Evolutionary conservation across 2,113 vertebrate genomes (phyloP), one percentile per base, ranked within the genome.

Genomic region (Ornithorhynchus anatinus): DNA sequence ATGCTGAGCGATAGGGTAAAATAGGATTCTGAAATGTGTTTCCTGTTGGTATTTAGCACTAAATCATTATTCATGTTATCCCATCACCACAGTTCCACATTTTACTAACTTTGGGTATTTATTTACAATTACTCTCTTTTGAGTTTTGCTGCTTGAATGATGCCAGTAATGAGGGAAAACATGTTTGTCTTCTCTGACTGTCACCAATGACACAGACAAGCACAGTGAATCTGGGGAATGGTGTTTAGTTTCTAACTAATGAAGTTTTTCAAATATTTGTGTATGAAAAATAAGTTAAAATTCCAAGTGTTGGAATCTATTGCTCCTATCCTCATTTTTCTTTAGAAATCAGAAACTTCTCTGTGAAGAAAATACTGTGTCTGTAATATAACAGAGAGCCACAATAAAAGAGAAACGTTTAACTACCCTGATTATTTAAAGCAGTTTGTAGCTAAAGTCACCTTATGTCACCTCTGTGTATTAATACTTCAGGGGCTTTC

Each of bases 221-320:
- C 65, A 77, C 88, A 87, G 85, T 14, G 56, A 66, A 84, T 84
- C 74, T 91, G 65, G 69, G 68, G 45, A 54, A 86, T 87, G 69
- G 80, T 84, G 36, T 72, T 88, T 89, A 85, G 44, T 84, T 89
- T 86, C 61, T 75, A 87, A 88, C 57, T 91, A 90, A 87, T 40
- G 19, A 88, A 38, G 29, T 22, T 80, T 89, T 90, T 89, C 84
- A 86, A 85, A 68, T 79, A 72, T 80, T 86, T 87, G 50, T 78
- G 35, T 84, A 85, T 86, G 64, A 72, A 86, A 85, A 80, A 80
- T 4, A 64, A 86, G 79, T 68, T 77, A 60, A 82, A 75, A 77
- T 83, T 73, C 1, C 0, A 82, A 86, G 9, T 6, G 1, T 71
- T 79, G 63, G 15, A 57, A 80, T 82, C 61, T 82, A 67, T 88